Conservation (phyloP, 1,140 invertebrate genomes). For the Hyles vespertilio region DNA sequence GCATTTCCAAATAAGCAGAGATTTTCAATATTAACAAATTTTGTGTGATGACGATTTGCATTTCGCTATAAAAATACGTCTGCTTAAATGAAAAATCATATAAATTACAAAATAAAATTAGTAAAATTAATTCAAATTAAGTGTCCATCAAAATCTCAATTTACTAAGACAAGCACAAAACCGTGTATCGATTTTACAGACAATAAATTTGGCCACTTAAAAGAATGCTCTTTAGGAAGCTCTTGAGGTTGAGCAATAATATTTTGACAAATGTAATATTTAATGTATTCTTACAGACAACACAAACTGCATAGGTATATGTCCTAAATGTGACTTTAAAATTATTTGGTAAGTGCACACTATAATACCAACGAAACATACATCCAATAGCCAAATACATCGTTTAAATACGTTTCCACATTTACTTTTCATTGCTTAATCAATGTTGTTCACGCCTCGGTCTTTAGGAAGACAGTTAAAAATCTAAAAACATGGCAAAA, state of each 20-base stretch:
- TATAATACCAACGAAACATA: no score
- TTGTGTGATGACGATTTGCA: no score
- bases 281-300: no score
- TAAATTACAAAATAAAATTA: background rate
- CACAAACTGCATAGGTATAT: no score
- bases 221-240: constrained; percentile 4
- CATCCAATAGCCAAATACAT: no score
- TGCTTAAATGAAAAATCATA: background rate
- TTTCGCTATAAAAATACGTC: no score
- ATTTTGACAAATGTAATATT: background rate
- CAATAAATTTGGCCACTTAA: constrained; percentile 11
- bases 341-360: no score
- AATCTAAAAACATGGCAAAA: constrained; percentile 13
- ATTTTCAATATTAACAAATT: no score
- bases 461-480: constrained; percentile 20
- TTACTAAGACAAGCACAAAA: constrained; percentile 8
- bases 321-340: no score
- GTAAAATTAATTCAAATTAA: background rate
- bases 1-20: constrained; percentile 33
- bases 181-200: constrained; percentile 1
- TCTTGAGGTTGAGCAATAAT: constrained; percentile 9
- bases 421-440: no score
- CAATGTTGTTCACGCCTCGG: no score
- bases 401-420: no score
- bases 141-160: constrained; percentile 2